Evolutionary conservation across 2,888 invertebrate species (phyloP).

Genomic region (Meloe dianella): DNA sequence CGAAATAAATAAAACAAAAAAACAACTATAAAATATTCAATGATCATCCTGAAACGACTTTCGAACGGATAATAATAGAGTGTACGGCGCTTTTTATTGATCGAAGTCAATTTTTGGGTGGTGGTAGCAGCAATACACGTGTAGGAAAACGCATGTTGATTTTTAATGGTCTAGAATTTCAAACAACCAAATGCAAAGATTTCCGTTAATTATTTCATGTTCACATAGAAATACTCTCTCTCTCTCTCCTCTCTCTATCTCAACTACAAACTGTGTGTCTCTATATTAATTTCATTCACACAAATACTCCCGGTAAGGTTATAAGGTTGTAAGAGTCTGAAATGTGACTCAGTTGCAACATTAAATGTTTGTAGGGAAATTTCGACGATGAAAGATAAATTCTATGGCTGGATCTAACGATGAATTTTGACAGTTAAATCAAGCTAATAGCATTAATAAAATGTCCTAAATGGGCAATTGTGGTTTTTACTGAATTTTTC

Average conservation of each 20-base stretch:
- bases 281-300: not conserved
- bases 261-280: not conserved
- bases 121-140: slow-evolving; percentile 24
- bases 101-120: slow-evolving; percentile 17
- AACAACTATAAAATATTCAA: slow-evolving; percentile 26
- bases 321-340: not conserved
- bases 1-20: slow-evolving; percentile 14
- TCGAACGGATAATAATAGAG: slow-evolving; percentile 27
- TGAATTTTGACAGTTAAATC: not conserved
- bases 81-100: slow-evolving; percentile 24
- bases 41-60: slow-evolving; percentile 25
- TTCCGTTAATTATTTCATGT: slow-evolving; percentile 2
- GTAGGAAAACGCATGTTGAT: slow-evolving; percentile 20
- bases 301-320: not conserved
- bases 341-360: slow-evolving; percentile 7
- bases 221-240: not conserved
- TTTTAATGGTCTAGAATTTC: not conserved
- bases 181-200: not conserved
- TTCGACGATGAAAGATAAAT: not conserved
- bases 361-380: not conserved
- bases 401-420: not conserved
- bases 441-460: not conserved
- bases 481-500: too few relatives aligned
- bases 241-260: not conserved
- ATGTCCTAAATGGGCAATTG: not conserved